Base-by-base conservation (phyloP, 1,140 invertebrate species). In the Temnothorax nylanderi region DNA sequence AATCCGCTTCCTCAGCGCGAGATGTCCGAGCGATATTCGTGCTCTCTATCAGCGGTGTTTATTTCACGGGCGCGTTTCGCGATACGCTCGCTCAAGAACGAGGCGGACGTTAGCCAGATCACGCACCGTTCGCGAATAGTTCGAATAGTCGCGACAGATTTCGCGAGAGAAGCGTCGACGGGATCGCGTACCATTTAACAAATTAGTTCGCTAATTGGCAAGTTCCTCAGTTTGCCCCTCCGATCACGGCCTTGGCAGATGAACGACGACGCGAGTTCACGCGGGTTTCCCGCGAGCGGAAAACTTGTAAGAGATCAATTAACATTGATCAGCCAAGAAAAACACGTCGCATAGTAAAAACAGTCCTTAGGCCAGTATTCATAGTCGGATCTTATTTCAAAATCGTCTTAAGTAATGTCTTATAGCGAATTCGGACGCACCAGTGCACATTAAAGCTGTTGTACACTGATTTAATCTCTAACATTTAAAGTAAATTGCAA, bases 1-100 rank as follows among this genome's bases (percentile, higher is more conserved):
- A 90, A 90, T 77, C 2, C 44, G 87, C 89, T 90, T 89, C 77
- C 77, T 90, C 87, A 87, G 87, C 89, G 60, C 21, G 62, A 88
- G 78, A 71, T 60, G 18, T 76, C 69, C 72, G 7, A 78, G 74
- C n/a, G 69, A 81, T 86, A 81, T 54, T 8, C 58, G 32, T 26
- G 26, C 58, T 26, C 32, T 75, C 85, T 89, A 89, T 89, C 88
- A 13, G 60, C 44, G 41, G 54, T 85, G 69, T 89, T 88, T 89
- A 54, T 89, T 89, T 86, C 87, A 54, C 47, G 71, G 60, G 6
- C 41, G 47, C 49, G 32, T 47, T 16, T 75, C 32, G 75, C 47
- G 82, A 65, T 47, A 69, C 47, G n/a, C 51, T 44, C n/a, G 60
- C 65, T 13, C 2, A 11, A 37, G 32, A 67, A 10, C 13, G 32